Percentiles rank a stretch among this genome's conserved stretches.
These are phyloP conservation scores for Cyaniris semiargus DNA, from an alignment of 2,888 invertebrate genomes.

Conservation along the genomic window DNA sequence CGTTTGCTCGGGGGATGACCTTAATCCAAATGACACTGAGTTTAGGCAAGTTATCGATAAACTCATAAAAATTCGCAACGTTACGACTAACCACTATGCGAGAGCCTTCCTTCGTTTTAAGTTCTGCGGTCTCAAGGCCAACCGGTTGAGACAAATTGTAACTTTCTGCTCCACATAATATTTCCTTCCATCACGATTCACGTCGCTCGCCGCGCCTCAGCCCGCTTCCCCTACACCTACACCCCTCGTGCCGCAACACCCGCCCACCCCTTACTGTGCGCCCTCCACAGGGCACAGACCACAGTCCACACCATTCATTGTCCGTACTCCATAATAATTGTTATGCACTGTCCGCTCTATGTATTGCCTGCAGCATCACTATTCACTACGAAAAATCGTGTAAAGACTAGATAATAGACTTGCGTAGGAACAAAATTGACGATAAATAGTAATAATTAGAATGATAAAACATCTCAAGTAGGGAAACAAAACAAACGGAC, in stretches of 20 bases:
- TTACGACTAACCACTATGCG: neutral
- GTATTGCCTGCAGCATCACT: too few species aligned
- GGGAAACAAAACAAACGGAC: neutral
- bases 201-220: neutral
- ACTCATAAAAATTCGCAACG: neutral
- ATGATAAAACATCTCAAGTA: neutral
- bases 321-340: too few species aligned
- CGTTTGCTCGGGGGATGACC: too few species aligned
- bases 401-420: neutral
- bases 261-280: neutral
- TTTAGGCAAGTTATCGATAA: neutral
- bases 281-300: too few species aligned
- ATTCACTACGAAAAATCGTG: neutral
- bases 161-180: slow-evolving; percentile 14
- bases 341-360: too few species aligned
- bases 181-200: neutral
- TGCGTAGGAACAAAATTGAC: neutral
- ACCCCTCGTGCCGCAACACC: neutral
- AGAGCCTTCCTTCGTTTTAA: neutral
- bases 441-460: neutral
- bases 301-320: too few species aligned
- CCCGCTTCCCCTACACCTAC: neutral
- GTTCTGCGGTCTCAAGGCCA: neutral
- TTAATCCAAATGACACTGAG: neutral
- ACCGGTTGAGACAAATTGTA: neutral